These are phyloP conservation scores for Spermophilus dauricus DNA, from an alignment of 2,113 vertebrate species.

Conservation along the genomic window DNA sequence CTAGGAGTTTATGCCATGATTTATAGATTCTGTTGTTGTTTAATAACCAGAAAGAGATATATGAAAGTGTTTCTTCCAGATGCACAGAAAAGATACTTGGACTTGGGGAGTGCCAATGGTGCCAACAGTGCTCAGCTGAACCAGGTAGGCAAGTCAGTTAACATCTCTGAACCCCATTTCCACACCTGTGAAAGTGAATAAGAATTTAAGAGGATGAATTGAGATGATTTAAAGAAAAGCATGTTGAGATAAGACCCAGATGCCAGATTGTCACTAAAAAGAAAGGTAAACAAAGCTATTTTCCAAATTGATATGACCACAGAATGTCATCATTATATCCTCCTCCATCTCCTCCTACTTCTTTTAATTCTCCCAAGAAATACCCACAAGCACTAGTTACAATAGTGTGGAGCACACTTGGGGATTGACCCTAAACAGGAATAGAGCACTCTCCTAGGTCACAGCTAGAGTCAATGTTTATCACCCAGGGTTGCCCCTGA, in stretches of 20 bases:
- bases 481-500: too few relatives aligned
- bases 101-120: neutral
- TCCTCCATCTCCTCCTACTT: neutral
- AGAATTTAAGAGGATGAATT: neutral
- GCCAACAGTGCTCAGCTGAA: neutral
- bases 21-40: neutral
- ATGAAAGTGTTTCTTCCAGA: neutral
- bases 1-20: neutral
- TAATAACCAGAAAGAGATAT: neutral
- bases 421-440: too few relatives aligned
- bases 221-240: constrained; percentile 3
- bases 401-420: too few relatives aligned
- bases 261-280: neutral
- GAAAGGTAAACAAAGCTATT: neutral
- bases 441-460: too few relatives aligned
- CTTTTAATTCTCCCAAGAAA: too few relatives aligned
- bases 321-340: neutral
- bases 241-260: neutral
- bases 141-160: neutral
- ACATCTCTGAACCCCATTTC: neutral
- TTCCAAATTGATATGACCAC: neutral
- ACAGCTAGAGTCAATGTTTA: too few relatives aligned
- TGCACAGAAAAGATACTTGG: neutral
- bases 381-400: too few relatives aligned
- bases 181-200: neutral